Evolutionary conservation across 1,140 invertebrate genomes (phyloP), one percentile per base, ranked within the genome.

Genomic region (Cotesia chilonis): DNA sequence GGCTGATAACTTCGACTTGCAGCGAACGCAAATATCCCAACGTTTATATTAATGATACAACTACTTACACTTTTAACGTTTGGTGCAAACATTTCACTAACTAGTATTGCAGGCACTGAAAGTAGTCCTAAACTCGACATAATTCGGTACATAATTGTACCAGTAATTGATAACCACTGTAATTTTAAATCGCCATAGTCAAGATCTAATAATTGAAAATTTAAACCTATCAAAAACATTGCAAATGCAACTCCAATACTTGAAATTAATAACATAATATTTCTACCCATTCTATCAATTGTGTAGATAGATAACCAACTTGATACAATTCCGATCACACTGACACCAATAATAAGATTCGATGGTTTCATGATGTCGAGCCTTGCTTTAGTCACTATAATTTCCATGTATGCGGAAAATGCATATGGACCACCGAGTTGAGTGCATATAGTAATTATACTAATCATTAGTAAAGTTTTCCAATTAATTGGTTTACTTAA

Each of bases 1-100:
- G 90, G 87, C 79, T 91, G 89, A 84, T 93, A 95, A 72, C 92
- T 90, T 78, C 92, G 92, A 38, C 93, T 93, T n/a, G 93, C 89
- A 3, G 93, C 81, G 75, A 95, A 94, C 55, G 92, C 92, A 73
- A 91, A 90, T 3, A 91, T 76, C 80, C 92, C 94, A 55, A 92
- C 92, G 73, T 90, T 90, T 68, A 92, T 87, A 64, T 93, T 92
- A 1, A 90, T 90, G 51, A 94, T 83, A 67, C 92, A 92, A 35
- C 91, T 90, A 5, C 93, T 93, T 61, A 90, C 87, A 37, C 91
- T 89, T 78, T 92, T 91, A 7, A 92, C 89, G 76, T 91, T 90
- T 0, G 90, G 89, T 1, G 93, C 90, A 80, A 94, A 94, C 73
- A 94, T 85, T 85, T 95, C 93, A 37, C 92, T 90, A 72, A 93